Base-by-base conservation (phyloP, 2,888 invertebrate species). In the Rhagium mordax region DNA sequence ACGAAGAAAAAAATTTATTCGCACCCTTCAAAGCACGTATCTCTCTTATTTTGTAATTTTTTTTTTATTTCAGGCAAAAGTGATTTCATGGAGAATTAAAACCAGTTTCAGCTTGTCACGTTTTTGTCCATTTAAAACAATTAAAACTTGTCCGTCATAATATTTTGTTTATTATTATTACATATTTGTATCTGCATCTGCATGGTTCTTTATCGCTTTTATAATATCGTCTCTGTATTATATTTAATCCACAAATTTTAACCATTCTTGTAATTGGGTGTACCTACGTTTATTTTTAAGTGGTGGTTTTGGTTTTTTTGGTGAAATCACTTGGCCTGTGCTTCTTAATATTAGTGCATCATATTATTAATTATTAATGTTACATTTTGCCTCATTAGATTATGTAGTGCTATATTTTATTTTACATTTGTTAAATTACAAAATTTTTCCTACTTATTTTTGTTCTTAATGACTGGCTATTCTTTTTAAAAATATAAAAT, bases 1-100 rank as follows among this genome's bases (percentile, higher is more conserved):
- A 70, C 71, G 82, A 81, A 81, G 84, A 82, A 81, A 75, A 81
- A 77, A 74, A 74, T 76, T 80, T 81, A 81, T 84, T 83, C 79
- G 74, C 81, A 80, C 83, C 84, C 78, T 85, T 85, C 81, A 85
- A 84, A 85, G 86, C 86, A 86, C 86, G 86, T 86, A 86, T 84
- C 83, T 81, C 82, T 84, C 78, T 81, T 78, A 79, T 80, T 81
- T 78, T 78, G 74, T 83, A 82, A 79, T 41, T 81, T 81, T 80
- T 77, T 27, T 33, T 55, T 81, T 81, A 80, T 78, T 79, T 81
- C 75, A 74, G 70, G 79, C 78, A 70, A 82, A 82, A 82, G 84
- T 85, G 85, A 83, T 84, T 84, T 84, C 83, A 82, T 82, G 77
- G 55, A 73, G 70, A 76, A 69, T 67, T 60, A 72, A 69, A 71